Percentiles rank a stretch among this genome's conserved stretches.
These are phyloP conservation scores for Adelphocoris suturalis DNA, from an alignment of 2,888 invertebrate genomes.

Conservation along the genomic window DNA sequence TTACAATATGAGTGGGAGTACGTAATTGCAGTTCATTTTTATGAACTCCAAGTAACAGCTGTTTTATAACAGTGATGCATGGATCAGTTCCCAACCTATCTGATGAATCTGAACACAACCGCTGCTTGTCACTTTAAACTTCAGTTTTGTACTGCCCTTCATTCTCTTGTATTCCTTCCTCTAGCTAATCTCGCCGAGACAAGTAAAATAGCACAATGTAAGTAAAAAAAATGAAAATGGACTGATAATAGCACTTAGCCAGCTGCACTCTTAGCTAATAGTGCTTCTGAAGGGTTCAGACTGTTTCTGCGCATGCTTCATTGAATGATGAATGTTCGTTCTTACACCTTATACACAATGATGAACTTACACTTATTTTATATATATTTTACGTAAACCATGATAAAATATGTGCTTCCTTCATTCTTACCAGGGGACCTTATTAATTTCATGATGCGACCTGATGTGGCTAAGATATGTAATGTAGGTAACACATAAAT, in stretches of 20 bases:
- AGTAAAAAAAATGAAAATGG: constrained; percentile 34
- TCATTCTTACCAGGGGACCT: too few species aligned
- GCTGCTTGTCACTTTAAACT: not conserved
- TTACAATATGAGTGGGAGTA: too few species aligned
- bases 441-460: too few species aligned
- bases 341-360: too few species aligned
- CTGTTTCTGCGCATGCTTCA: not conserved
- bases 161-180: constrained; percentile 20
- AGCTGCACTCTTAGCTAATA: constrained; percentile 46
- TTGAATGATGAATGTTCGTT: constrained; percentile 9
- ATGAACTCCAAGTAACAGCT: too few species aligned
- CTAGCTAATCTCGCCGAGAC: constrained; percentile 54
- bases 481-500: too few species aligned
- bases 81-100: not conserved
- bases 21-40: too few species aligned
- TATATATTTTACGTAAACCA: too few species aligned
- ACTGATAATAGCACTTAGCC: constrained; percentile 15
- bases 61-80: too few species aligned
- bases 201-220: constrained; percentile 63
- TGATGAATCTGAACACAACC: constrained; percentile 34
- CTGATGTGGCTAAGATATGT: too few species aligned
- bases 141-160: constrained; percentile 28
- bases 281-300: not conserved
- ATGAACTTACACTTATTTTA: too few species aligned
- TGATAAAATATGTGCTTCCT: too few species aligned